Evolutionary conservation across 2,888 invertebrate species (phyloP).

Genomic region (Meta bourneti): DNA sequence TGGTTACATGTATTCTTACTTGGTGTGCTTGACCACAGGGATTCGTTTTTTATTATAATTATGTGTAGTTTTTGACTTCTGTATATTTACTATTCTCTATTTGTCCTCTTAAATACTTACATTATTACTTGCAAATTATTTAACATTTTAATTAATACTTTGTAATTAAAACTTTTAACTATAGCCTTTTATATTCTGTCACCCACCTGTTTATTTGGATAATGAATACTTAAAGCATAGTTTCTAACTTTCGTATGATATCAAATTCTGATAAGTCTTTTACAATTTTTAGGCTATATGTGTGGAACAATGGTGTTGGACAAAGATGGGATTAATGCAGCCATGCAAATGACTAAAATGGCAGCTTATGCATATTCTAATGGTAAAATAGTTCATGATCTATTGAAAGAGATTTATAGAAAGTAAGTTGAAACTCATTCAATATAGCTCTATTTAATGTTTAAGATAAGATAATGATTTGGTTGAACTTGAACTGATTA

Average conservation of each 20-base stretch:
- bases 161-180: too few relatives aligned
- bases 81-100: too few relatives aligned
- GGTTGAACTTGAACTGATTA: not conserved
- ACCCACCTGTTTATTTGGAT: too few relatives aligned
- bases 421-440: slow-evolving; percentile 81
- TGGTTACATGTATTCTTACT: not conserved
- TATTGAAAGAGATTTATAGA: slow-evolving; percentile 84
- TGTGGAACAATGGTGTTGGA: slow-evolving; percentile 92
- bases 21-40: not conserved
- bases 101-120: too few relatives aligned
- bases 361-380: slow-evolving; percentile 85
- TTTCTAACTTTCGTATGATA: not conserved
- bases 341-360: slow-evolving; percentile 89
- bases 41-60: too few relatives aligned
- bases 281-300: slow-evolving; percentile 87
- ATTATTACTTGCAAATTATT: too few relatives aligned
- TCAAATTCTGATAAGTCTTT: not conserved
- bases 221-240: not conserved
- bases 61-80: too few relatives aligned
- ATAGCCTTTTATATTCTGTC: too few relatives aligned
- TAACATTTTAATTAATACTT: too few relatives aligned
- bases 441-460: not conserved
- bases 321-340: slow-evolving; percentile 97
- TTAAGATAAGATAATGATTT: not conserved
- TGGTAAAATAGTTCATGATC: slow-evolving; percentile 77